Conservation (phyloP, 2,113 vertebrate species). For the Oreochromis aureus region DNA sequence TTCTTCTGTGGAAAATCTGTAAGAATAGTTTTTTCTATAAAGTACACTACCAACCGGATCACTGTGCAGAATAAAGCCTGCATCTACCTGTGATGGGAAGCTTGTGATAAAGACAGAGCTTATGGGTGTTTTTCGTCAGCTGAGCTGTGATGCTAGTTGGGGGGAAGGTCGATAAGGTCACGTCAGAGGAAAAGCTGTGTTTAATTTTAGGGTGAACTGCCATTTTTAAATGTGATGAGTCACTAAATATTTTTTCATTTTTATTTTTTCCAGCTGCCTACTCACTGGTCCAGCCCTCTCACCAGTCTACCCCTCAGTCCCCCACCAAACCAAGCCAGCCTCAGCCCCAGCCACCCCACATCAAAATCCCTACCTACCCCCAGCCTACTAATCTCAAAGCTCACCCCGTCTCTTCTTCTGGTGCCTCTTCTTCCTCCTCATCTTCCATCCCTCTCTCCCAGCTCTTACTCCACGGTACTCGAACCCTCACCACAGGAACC, state of each 20-base stretch:
- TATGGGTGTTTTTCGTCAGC: not conserved
- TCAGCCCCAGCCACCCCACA: conserved; percentile 71
- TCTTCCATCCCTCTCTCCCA: conserved; percentile 80
- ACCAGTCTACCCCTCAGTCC: conserved; percentile 57
- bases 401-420: conserved; percentile 43
- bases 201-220: not conserved
- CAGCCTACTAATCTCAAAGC: conserved; percentile 71
- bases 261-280: conserved; percentile 69
- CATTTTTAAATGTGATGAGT: not conserved
- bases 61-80: not conserved
- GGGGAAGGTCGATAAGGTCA: not conserved
- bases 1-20: not conserved
- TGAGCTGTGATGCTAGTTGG: not conserved
- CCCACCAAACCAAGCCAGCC: conserved; percentile 78
- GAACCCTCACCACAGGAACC: conserved; percentile 59
- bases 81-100: not conserved
- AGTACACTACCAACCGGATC: not conserved
- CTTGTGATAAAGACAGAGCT: not conserved
- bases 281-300: conserved; percentile 76
- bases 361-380: conserved; percentile 71
- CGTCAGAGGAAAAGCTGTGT: not conserved
- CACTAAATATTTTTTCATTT: not conserved
- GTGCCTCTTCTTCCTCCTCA: conserved; percentile 10
- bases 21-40: not conserved
- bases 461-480: conserved; percentile 85